Evolutionary conservation across 2,888 invertebrate species (phyloP).

Genomic region (Oconnorella tubifera): DNA sequence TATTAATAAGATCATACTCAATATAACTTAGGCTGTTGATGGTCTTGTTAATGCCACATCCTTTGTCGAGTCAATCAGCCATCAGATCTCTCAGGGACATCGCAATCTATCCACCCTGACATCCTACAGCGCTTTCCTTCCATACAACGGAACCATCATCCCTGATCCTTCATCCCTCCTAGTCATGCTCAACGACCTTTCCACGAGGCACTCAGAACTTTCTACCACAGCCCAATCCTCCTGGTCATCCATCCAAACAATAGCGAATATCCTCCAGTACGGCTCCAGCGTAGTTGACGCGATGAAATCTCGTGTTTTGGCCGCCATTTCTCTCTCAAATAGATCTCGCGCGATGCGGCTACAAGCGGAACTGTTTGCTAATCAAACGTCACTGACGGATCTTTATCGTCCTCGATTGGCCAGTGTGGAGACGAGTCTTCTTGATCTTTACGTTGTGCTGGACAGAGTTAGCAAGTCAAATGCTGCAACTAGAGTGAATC

Average conservation of each 20-base stretch:
- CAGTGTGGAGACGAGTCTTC: background rate
- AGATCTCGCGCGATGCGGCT: background rate
- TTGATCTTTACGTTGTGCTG: background rate
- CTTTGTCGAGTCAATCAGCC: background rate
- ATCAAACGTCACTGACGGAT: background rate
- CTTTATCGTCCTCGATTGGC: background rate
- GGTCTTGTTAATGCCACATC: background rate
- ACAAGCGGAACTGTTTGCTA: background rate
- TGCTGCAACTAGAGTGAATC: background rate
- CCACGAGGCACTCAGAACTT: background rate
- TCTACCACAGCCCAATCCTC: background rate
- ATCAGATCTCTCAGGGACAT: background rate
- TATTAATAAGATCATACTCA: too few species aligned
- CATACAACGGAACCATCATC: background rate
- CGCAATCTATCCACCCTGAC: background rate
- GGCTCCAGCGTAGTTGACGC: background rate
- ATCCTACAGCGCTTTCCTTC: background rate
- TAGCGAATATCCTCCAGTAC: background rate
- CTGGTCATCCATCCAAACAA: background rate
- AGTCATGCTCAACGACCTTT: background rate
- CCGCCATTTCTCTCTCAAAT: background rate
- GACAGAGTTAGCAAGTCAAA: background rate
- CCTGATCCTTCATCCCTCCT: background rate
- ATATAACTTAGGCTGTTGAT: background rate
- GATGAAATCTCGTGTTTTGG: background rate